Evolutionary conservation across 2,888 invertebrate genomes (phyloP).

Genomic region (Ommatoiulus sabulosus): DNA sequence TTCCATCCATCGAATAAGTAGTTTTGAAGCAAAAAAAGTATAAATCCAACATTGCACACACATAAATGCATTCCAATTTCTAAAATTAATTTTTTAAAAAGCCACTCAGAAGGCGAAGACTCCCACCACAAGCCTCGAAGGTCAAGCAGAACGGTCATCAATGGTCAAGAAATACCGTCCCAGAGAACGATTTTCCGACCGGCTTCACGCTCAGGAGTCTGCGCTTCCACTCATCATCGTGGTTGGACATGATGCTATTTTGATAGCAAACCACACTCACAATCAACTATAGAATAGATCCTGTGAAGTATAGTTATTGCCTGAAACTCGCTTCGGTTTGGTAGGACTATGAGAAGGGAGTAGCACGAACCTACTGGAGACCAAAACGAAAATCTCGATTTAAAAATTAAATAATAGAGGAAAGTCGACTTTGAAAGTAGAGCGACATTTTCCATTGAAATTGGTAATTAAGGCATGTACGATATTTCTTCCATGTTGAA

Average conservation of each 20-base stretch:
- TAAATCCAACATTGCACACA: too few relatives aligned
- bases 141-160: conserved; percentile 18
- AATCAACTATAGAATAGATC: conserved; percentile 46
- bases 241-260: background rate
- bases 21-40: too few relatives aligned
- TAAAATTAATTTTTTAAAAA: background rate
- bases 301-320: conserved; percentile 42
- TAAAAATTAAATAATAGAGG: background rate
- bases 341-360: background rate
- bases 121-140: background rate
- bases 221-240: conserved; percentile 35
- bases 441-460: too few relatives aligned
- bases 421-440: background rate
- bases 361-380: background rate
- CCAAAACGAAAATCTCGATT: background rate
- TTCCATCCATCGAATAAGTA: too few relatives aligned
- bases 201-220: conserved; percentile 26
- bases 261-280: background rate
- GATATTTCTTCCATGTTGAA: too few relatives aligned
- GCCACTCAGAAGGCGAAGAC: conserved; percentile 28
- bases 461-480: too few relatives aligned
- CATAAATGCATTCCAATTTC: background rate
- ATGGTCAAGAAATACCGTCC: background rate
- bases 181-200: background rate
- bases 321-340: background rate